phyloP scores from a whole-genome alignment of 1,140 invertebrate genomes.

The Limonius californicus region DNA sequence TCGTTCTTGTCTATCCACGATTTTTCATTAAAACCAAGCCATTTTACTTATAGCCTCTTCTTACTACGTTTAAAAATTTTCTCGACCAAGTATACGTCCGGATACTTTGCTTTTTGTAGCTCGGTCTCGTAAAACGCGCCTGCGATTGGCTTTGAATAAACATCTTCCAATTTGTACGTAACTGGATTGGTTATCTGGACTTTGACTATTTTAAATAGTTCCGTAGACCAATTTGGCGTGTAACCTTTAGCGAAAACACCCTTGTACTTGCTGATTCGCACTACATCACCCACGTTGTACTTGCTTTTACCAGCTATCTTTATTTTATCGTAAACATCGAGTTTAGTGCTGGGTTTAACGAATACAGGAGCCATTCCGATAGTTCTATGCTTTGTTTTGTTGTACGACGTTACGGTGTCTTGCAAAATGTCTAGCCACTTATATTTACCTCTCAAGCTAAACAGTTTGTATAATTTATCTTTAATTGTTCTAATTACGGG shows the following conservation, averaged over 20 bases:
- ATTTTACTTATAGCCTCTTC: too few species aligned
- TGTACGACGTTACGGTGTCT: slow-evolving; percentile 25
- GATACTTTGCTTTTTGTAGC: slow-evolving; percentile 30
- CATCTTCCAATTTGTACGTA: slow-evolving; percentile 26
- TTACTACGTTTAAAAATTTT: slow-evolving; percentile 36
- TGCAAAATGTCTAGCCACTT: too few species aligned
- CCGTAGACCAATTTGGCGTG: slow-evolving; percentile 37
- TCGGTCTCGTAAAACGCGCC: slow-evolving; percentile 36
- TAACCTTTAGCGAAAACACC: slow-evolving; percentile 35
- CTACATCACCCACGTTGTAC: slow-evolving; percentile 24
- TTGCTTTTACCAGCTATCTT: background rate
- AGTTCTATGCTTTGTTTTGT: slow-evolving; percentile 29
- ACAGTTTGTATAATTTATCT: slow-evolving; percentile 47
- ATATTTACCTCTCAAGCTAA: slow-evolving; percentile 45
- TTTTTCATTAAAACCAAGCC: too few species aligned
- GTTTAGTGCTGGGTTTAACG: too few species aligned
- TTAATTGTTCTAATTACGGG: slow-evolving; percentile 50
- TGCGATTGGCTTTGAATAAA: slow-evolving; percentile 20
- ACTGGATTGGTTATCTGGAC: too few species aligned
- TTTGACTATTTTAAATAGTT: too few species aligned
- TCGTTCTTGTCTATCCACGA: too few species aligned
- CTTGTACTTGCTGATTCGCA: slow-evolving; percentile 24
- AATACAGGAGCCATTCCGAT: slow-evolving; percentile 28
- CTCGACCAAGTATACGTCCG: slow-evolving; percentile 41
- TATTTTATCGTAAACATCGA: too few species aligned